Evolutionary conservation across 2,888 invertebrate genomes (phyloP).

Genomic region (Apamea monoglypha): DNA sequence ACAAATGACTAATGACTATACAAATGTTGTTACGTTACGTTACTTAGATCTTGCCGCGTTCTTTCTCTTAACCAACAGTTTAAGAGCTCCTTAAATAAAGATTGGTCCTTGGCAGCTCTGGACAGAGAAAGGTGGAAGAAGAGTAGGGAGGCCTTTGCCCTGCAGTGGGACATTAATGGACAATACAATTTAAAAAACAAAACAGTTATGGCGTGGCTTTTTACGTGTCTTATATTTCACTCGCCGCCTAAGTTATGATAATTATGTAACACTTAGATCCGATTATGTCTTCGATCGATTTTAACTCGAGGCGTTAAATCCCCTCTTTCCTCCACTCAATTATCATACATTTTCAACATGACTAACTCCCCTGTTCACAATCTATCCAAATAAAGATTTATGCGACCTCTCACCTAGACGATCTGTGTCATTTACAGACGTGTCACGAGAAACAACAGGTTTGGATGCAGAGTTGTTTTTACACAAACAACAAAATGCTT

Average conservation of each 20-base stretch:
- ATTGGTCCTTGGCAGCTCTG: too few species aligned
- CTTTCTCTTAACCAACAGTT: too few species aligned
- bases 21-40: too few species aligned
- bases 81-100: too few species aligned
- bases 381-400: slow-evolving; percentile 30
- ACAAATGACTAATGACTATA: too few species aligned
- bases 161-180: too few species aligned
- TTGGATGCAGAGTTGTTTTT: not conserved
- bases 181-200: too few species aligned
- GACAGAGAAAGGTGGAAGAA: too few species aligned
- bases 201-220: not conserved
- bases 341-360: slow-evolving; percentile 57
- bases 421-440: slow-evolving; percentile 24
- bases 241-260: not conserved
- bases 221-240: not conserved
- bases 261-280: not conserved
- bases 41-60: too few species aligned
- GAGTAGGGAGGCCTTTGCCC: too few species aligned
- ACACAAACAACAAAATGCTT: not conserved
- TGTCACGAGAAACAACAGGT: slow-evolving; percentile 23
- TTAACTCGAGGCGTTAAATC: not conserved
- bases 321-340: slow-evolving; percentile 7
- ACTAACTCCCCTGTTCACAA: slow-evolving; percentile 18
- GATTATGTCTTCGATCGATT: slow-evolving; percentile 4
- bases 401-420: slow-evolving; percentile 47